These are phyloP conservation scores for Listronotus oregonensis DNA, from an alignment of 1,140 invertebrate genomes.

Conservation along the genomic window DNA sequence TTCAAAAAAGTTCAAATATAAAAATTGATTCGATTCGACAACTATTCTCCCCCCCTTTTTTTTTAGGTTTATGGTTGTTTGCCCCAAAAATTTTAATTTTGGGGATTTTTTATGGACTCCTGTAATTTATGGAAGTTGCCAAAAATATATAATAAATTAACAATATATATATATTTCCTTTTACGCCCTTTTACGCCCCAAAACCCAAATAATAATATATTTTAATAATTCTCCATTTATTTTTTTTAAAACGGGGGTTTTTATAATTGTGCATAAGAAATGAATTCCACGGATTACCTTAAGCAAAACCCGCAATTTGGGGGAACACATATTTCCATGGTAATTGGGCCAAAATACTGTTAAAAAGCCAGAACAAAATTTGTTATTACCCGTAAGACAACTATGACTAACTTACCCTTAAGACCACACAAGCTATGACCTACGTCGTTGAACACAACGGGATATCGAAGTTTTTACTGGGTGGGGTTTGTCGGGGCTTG, in stretches of 20 bases:
- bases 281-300: conserved; percentile 38
- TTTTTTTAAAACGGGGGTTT: conserved; percentile 3
- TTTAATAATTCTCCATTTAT: too few relatives aligned
- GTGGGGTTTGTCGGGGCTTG: conserved; percentile 10
- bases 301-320: conserved; percentile 26
- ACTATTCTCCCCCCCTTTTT: too few relatives aligned
- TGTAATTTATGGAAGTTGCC: too few relatives aligned
- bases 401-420: conserved; percentile 39
- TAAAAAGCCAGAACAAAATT: conserved; percentile 51
- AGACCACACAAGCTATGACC: conserved; percentile 22
- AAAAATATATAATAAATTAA: too few relatives aligned
- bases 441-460: conserved; percentile 6
- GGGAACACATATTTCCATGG: conserved; percentile 12
- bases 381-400: conserved; percentile 51
- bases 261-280: conserved; percentile 30
- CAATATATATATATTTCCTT: too few relatives aligned
- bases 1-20: too few relatives aligned
- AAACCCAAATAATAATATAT: background rate
- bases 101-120: too few relatives aligned
- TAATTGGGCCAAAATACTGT: conserved; percentile 26
- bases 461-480: background rate
- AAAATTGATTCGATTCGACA: too few relatives aligned
- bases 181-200: background rate
- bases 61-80: too few relatives aligned
- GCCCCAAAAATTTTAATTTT: too few relatives aligned